Conservation (phyloP, 2,888 invertebrate genomes). For the Labia minor region DNA sequence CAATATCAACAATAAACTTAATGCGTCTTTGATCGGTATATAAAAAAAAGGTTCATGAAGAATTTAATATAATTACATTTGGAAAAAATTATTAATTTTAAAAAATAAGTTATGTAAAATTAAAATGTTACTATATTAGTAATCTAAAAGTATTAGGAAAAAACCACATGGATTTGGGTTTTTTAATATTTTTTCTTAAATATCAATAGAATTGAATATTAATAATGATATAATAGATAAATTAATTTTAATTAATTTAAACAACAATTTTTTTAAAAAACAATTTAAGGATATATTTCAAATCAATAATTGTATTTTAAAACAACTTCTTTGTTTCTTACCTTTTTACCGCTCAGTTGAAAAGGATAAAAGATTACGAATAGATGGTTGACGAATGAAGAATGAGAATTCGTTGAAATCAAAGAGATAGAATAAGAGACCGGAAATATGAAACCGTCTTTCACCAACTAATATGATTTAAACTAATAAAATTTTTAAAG, state of each 20-base stretch:
- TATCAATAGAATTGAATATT: no score
- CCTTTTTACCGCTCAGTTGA: slow-evolving; percentile 25
- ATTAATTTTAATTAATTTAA: no score
- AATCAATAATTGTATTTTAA: no score
- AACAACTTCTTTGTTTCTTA: slow-evolving; percentile 16
- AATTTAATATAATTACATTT: not conserved
- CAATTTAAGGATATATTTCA: no score
- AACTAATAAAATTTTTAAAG: no score
- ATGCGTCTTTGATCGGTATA: not conserved
- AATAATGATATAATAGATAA: no score
- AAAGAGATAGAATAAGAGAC: not conserved
- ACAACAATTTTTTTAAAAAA: no score
- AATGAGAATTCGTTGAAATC: not conserved
- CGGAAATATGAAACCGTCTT: no score
- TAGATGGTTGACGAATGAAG: not conserved
- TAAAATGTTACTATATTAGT: not conserved
- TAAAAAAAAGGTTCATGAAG: not conserved
- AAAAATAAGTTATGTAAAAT: not conserved
- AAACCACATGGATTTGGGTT: not conserved
- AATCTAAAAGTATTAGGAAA: not conserved
- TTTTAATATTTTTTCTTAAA: not conserved
- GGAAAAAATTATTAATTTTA: not conserved
- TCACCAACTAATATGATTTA: no score
- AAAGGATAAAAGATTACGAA: not conserved
- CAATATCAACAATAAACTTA: not conserved